Percentiles rank a stretch among this genome's conserved stretches.
Conservation (phyloP, 64 coral and sea anemone genomes). For the Orbicella faveolata region DNA sequence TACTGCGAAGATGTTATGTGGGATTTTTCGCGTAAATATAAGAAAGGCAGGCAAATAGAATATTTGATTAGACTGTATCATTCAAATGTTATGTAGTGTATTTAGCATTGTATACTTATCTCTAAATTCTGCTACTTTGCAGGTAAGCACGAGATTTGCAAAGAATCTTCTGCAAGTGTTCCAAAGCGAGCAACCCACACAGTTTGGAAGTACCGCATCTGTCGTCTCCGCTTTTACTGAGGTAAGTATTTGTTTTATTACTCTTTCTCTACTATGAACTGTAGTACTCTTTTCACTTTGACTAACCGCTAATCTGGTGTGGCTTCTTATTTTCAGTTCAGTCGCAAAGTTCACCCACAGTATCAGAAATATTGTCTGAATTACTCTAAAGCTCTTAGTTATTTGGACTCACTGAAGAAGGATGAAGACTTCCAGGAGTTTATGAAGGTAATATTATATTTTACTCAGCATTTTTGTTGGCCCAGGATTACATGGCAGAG, state of each 20-base stretch:
- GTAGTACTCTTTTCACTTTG: not conserved
- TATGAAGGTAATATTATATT: slow-evolving; percentile 65
- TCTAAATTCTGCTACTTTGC: not conserved
- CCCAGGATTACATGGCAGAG: no score
- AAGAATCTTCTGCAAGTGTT: slow-evolving; percentile 87
- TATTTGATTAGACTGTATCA: no score
- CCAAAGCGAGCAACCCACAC: slow-evolving; percentile 78
- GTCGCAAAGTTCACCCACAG: slow-evolving; percentile 90
- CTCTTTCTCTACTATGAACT: not conserved
- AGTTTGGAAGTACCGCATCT: slow-evolving; percentile 93
- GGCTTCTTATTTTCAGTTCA: slow-evolving; percentile 58
- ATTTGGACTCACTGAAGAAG: slow-evolving; percentile 82
- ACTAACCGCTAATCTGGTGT: not conserved
- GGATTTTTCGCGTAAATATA: no score
- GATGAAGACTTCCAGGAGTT: slow-evolving; percentile 92
- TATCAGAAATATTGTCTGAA: slow-evolving; percentile 93
- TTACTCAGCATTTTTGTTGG: no score
- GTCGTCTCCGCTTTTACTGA: slow-evolving; percentile 95
- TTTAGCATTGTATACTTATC: not conserved
- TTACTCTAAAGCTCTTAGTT: slow-evolving; percentile 86
- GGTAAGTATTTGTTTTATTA: slow-evolving; percentile 37
- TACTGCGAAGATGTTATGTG: no score
- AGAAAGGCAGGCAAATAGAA: no score
- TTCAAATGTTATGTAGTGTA: no score
- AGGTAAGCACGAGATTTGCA: slow-evolving; percentile 96